Evolutionary conservation across 2,888 invertebrate genomes (phyloP), one percentile per base, ranked within the genome.

Genomic region (Priocnemis perturbator): DNA sequence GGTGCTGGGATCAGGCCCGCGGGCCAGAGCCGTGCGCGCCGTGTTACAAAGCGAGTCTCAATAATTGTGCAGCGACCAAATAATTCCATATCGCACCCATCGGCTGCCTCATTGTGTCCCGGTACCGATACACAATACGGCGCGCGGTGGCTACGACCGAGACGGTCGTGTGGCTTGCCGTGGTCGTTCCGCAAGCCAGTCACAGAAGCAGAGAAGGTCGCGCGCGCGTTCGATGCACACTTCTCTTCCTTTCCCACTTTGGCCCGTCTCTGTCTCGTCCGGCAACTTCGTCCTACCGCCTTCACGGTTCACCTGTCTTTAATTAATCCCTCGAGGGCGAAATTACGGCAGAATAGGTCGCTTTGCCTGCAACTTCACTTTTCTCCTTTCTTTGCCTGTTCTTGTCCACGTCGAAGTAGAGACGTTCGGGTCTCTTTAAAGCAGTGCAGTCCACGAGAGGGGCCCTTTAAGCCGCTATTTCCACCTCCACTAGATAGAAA

Each of bases 21-120:
- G 76, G 78, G 71, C 69, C 69, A 71, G 76, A 68, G 73, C 76
- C 71, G n/a, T 44, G 48, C 67, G 60, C 70, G 50, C 50, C 50
- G 7, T 7, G 76, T 76, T 78, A 76, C 76, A 78, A 76, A 78
- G 76, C 79, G 63, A 60, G 67, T 72, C 79, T 76, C 76, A 78
- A 76, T 78, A 78, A 78, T 78, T 78, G 78, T 71, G 76, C 78
- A 78, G 70, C 74, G 74, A 78, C 79, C 78, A 78, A 78, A 78
- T 78, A 79, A 78, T 78, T 78, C 72, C 76, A 79, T 78, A 72
- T 69, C 67, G 59, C 58, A 60, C 60, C 60, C 37, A 66, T 60
- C 61, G 58, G 58, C 58, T 67, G 63, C 45, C 44, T 57, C 47
- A 48, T 17, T 14, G 52, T 37, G 67, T 23, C 9, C 48, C 26